Percentiles rank a stretch among this genome's conserved stretches.
Evolutionary conservation across 1,140 invertebrate genomes (phyloP).

Genomic region (Papilio helenus): DNA sequence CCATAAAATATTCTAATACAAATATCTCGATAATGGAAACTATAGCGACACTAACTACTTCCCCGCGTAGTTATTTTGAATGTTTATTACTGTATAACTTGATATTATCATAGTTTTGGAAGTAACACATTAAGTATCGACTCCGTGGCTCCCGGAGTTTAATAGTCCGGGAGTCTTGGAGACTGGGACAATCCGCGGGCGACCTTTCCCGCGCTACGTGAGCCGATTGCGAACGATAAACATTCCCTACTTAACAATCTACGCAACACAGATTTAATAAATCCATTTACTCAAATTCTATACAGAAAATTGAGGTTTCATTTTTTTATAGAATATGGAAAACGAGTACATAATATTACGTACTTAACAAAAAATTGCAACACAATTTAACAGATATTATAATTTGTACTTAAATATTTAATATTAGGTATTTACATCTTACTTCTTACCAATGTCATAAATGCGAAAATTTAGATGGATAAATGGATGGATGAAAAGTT

Average conservation of each 20-base stretch:
- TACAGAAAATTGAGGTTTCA: not conserved
- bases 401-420: no score
- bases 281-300: not conserved
- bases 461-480: no score
- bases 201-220: slow-evolving; percentile 3
- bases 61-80: not conserved
- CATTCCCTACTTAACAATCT: slow-evolving; percentile 12
- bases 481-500: no score
- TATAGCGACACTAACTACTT: no score
- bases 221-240: not conserved
- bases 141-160: not conserved
- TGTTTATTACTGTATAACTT: not conserved
- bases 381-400: not conserved
- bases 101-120: not conserved
- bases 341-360: no score
- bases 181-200: not conserved
- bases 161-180: not conserved
- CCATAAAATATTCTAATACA: no score
- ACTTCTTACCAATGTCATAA: no score
- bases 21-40: no score
- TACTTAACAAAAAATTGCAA: no score
- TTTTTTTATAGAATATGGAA: not conserved
- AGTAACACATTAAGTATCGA: not conserved
- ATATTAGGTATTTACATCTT: no score
- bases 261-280: slow-evolving; percentile 20